Evolutionary conservation across 2,888 invertebrate species (phyloP).

Genomic region (Sarcophaga carnaria): DNA sequence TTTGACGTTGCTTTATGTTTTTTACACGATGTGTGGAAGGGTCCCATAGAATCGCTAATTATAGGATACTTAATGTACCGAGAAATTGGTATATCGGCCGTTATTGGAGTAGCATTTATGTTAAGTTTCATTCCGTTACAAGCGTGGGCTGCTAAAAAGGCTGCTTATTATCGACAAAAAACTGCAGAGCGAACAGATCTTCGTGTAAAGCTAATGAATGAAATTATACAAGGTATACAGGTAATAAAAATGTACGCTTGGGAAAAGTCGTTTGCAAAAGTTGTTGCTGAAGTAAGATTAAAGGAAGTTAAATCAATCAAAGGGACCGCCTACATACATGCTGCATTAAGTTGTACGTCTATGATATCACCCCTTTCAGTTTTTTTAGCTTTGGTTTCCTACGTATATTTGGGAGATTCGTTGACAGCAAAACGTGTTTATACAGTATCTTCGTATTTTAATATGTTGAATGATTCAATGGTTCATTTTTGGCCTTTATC

Average conservation of each 20-base stretch:
- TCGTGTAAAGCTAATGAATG: slow-evolving; percentile 93
- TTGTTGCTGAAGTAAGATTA: slow-evolving; percentile 88
- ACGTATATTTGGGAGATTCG: slow-evolving; percentile 84
- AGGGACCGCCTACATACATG: slow-evolving; percentile 86
- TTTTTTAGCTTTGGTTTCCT: slow-evolving; percentile 88
- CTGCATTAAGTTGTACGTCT: slow-evolving; percentile 87
- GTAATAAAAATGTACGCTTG: slow-evolving; percentile 96
- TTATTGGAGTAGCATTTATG: slow-evolving; percentile 88
- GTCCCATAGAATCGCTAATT: slow-evolving; percentile 85
- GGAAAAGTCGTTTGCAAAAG: slow-evolving; percentile 89
- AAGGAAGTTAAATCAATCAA: slow-evolving; percentile 87
- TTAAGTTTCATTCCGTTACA: slow-evolving; percentile 89
- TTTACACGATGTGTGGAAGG: slow-evolving; percentile 95
- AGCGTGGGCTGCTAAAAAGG: slow-evolving; percentile 87
- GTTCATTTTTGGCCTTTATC: slow-evolving; percentile 91
- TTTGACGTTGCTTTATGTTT: slow-evolving; percentile 95
- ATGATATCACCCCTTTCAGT: slow-evolving; percentile 91
- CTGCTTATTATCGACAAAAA: slow-evolving; percentile 85
- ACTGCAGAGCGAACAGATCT: slow-evolving; percentile 92
- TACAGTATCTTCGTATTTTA: slow-evolving; percentile 91
- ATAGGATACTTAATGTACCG: slow-evolving; percentile 83
- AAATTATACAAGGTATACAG: slow-evolving; percentile 91
- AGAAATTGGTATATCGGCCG: slow-evolving; percentile 86
- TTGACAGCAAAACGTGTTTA: slow-evolving; percentile 90
- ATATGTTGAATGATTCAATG: slow-evolving; percentile 89